Evolutionary conservation across 2,797 vertebrate genomes (phyloP), one percentile per base, ranked within the genome.

Genomic region (Ceyx erithaca): DNA sequence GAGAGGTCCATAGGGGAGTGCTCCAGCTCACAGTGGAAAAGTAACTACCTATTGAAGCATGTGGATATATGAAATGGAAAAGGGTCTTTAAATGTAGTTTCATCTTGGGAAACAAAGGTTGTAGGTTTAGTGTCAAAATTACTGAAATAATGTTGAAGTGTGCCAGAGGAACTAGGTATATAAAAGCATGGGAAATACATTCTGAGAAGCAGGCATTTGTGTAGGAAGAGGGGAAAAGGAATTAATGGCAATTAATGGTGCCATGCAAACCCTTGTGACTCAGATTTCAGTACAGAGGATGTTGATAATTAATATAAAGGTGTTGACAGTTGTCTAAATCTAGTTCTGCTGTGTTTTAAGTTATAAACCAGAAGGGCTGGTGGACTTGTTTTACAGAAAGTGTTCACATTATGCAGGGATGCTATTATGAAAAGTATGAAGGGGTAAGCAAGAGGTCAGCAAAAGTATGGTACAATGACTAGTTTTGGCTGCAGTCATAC

Each of bases 391-490:
- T 90, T 92, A 79, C 62, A 85, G 84, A 77, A 90, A 73, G 49
- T 5, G 1, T 82, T 90, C 43, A 10, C 16, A 9, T 90, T 90
- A 37, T 87, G 59, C 86, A 70, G 61, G 40, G 52, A 58, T 90
- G 69, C 79, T 89, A 30, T 85, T 94, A 88, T 72, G 79, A 86
- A 67, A 61, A 82, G 73, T 52, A 82, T 0, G 0, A 80, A 80
- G n/a, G 59, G 88, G 48, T 94, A 86, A 95, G 77, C 70, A 45
- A 81, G 87, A 95, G 93, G 85, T 93, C 78, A 90, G 84, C 76
- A 93, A 90, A 92, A 30, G 28, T 77, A 20, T 67, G 92, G 85
- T 85, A 94, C 72, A 75, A 37, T 57, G 71, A 58, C 61, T 85
- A 80, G 70, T 51, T 93, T 82, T 90, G 86, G 77, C 84, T 94